Conservation (phyloP, 2,888 invertebrate species). For the Agonum fuliginosum region DNA sequence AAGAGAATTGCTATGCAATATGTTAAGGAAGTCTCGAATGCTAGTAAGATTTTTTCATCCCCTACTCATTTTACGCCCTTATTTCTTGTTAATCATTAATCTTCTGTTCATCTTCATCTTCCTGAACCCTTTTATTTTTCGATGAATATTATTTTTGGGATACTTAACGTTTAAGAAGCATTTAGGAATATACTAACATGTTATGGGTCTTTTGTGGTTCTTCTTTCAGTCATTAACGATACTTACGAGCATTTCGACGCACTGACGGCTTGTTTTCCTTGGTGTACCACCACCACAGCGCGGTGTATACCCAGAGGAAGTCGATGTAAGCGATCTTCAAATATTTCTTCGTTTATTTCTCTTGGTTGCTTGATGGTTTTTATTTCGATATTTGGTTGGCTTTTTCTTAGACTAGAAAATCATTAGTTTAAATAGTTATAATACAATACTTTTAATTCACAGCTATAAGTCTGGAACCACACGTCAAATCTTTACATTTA, state of each 20-base stretch:
- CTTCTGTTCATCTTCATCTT: neutral
- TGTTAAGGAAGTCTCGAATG: constrained; percentile 85
- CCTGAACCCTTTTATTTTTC: neutral
- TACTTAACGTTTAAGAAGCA: neutral
- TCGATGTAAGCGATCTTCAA: constrained; percentile 75
- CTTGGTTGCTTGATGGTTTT: constrained; percentile 46
- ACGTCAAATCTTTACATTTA: constrained; percentile 90
- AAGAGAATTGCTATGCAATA: constrained; percentile 87
- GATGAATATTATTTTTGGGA: neutral
- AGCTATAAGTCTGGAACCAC: constrained; percentile 86
- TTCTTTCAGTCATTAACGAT: constrained; percentile 79
- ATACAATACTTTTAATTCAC: constrained; percentile 59
- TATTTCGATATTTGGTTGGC: constrained; percentile 42
- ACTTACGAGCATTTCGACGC: constrained; percentile 86
- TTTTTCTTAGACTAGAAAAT: constrained; percentile 15
- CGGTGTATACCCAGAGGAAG: constrained; percentile 79
- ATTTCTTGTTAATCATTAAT: neutral
- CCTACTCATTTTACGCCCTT: constrained; percentile 62
- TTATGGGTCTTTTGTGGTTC: constrained; percentile 8
- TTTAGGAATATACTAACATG: constrained; percentile 26
- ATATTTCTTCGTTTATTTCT: constrained; percentile 46
- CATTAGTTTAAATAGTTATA: neutral
- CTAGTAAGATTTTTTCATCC: constrained; percentile 75
- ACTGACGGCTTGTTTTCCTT: constrained; percentile 85
- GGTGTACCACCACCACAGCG: constrained; percentile 80